A percentile compares a stretch with the other conserved stretches of the same genome.
phyloP scores from a whole-genome alignment of 1,140 invertebrate genomes.

The Diorhabda sublineata region DNA sequence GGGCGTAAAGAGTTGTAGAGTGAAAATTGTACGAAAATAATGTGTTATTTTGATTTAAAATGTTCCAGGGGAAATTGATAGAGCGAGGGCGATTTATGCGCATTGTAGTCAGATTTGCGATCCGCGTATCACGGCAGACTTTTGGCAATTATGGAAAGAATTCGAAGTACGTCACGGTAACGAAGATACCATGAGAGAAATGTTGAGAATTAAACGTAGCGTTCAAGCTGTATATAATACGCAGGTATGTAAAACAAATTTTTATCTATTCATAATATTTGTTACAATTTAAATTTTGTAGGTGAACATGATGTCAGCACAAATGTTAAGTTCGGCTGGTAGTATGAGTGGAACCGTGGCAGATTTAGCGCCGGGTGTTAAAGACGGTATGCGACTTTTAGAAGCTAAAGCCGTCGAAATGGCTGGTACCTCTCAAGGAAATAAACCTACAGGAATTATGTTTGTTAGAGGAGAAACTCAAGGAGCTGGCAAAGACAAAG shows the following conservation, averaged over 20 bases:
- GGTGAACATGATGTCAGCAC: constrained; percentile 95
- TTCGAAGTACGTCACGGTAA: constrained; percentile 99
- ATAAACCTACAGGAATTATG: constrained; percentile 64
- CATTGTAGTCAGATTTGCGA: constrained; percentile 99
- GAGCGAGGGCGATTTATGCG: constrained; percentile 93
- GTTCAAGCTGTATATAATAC: constrained; percentile 97
- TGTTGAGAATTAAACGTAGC: constrained; percentile 96
- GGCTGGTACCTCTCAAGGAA: constrained; percentile 53
- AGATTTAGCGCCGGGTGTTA: constrained; percentile 63
- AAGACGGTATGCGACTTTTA: constrained; percentile 82
- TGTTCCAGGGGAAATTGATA: constrained; percentile 47
- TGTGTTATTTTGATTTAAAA: too few relatives aligned
- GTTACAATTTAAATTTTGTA: constrained; percentile 33
- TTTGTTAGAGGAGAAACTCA: constrained; percentile 86
- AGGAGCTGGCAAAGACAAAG: constrained; percentile 66
- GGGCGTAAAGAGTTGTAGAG: too few relatives aligned
- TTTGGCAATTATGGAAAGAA: constrained; percentile 99
- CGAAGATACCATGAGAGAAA: constrained; percentile 98
- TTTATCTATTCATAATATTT: background rate
- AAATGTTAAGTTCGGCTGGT: constrained; percentile 79
- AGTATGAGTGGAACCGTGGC: constrained; percentile 61
- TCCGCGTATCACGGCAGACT: constrained; percentile 87
- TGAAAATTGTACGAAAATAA: too few relatives aligned
- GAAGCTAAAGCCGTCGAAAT: constrained; percentile 77
- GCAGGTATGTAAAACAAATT: constrained; percentile 54